Conservation (phyloP, 2,113 vertebrate genomes). For the Leptosomus discolor region DNA sequence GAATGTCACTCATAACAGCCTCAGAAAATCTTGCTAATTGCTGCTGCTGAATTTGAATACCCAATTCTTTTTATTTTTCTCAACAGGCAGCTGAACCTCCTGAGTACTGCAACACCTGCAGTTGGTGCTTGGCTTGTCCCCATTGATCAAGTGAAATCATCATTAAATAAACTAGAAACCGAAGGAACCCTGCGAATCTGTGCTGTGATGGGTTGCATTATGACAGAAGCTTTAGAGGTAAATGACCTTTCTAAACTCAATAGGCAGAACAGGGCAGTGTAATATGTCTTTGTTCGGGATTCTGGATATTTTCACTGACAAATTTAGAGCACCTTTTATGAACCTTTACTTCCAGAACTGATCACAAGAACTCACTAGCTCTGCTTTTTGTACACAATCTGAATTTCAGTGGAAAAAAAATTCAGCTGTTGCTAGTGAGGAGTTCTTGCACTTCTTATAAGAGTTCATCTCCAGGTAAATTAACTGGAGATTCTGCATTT, state of each 20-base stretch:
- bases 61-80: background rate
- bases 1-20: background rate
- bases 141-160: constrained; percentile 96
- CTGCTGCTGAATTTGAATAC: background rate
- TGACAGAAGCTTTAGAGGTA: constrained; percentile 97
- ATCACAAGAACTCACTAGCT: background rate
- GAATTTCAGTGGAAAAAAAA: background rate
- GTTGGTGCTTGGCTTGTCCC: constrained; percentile 96
- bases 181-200: constrained; percentile 90
- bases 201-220: constrained; percentile 98
- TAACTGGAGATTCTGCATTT: background rate
- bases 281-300: background rate
- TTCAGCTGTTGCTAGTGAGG: background rate
- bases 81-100: constrained; percentile 90
- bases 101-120: constrained; percentile 95
- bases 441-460: background rate
- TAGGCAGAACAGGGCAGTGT: background rate
- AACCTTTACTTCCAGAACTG: background rate
- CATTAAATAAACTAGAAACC: constrained; percentile 90
- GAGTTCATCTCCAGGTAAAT: background rate
- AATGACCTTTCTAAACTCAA: background rate
- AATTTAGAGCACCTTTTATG: background rate
- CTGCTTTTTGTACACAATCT: background rate
- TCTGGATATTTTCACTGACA: background rate
- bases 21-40: background rate